Conservation (phyloP, 2,888 invertebrate genomes). For the Leptodirus hochenwartii region DNA sequence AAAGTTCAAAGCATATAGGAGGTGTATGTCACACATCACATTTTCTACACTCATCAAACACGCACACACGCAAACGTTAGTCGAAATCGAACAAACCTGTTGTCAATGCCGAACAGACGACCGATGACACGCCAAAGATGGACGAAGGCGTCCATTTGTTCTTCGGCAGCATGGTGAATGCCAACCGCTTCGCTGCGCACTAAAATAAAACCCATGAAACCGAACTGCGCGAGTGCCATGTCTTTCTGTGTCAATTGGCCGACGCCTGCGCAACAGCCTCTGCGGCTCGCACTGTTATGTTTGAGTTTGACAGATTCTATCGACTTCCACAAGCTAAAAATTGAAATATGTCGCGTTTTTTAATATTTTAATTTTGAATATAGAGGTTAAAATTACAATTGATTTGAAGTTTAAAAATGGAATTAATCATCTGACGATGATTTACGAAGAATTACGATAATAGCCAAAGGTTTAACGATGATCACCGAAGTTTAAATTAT, state of each 20-base stretch:
- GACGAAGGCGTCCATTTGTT: constrained; percentile 54
- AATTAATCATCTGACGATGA: too few species aligned
- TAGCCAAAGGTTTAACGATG: too few species aligned
- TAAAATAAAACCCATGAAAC: constrained; percentile 62
- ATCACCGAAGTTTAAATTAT: too few species aligned
- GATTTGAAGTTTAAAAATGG: too few species aligned
- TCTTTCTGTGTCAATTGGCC: constrained; percentile 60
- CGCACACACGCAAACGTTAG: neutral
- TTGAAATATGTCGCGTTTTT: too few species aligned
- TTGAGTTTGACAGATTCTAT: constrained; percentile 43
- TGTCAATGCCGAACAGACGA: constrained; percentile 62
- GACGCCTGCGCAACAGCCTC: constrained; percentile 27
- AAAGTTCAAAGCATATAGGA: too few species aligned
- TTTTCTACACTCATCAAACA: neutral
- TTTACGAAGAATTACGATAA: too few species aligned
- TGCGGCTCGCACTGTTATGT: constrained; percentile 42
- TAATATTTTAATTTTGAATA: too few species aligned
- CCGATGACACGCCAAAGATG: constrained; percentile 78
- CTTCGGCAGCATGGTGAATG: constrained; percentile 35
- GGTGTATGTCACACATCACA: too few species aligned
- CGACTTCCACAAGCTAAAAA: constrained; percentile 46
- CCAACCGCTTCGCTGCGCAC: constrained; percentile 45
- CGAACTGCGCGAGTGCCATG: constrained; percentile 71
- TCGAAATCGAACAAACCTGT: constrained; percentile 32
- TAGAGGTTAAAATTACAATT: too few species aligned